Conservation (phyloP, 2,888 invertebrate genomes). For the Sthenelais limicola region DNA sequence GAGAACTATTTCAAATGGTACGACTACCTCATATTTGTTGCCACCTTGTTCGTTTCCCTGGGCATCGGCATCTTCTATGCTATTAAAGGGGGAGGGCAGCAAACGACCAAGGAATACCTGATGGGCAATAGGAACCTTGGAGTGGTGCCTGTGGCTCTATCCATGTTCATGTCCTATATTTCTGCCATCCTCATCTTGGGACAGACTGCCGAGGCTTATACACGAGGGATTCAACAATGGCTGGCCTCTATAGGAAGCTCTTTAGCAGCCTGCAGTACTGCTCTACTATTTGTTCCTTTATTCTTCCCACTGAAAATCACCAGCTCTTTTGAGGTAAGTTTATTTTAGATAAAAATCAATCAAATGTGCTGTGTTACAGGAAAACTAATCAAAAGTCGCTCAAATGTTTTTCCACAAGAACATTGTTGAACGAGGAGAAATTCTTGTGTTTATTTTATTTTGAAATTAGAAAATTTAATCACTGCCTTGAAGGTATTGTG, state of each 20-base stretch:
- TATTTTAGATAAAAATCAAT: too few relatives aligned
- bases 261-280: slow-evolving; percentile 16
- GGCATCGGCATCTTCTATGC: slow-evolving; percentile 45
- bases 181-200: slow-evolving; percentile 48
- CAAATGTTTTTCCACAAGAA: too few relatives aligned
- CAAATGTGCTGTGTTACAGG: too few relatives aligned
- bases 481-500: too few relatives aligned
- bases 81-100: slow-evolving; percentile 39
- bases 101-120: slow-evolving; percentile 46
- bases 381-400: too few relatives aligned
- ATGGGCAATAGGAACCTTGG: slow-evolving; percentile 43
- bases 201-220: slow-evolving; percentile 46
- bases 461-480: too few relatives aligned
- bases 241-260: slow-evolving; percentile 42
- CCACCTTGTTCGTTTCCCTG: slow-evolving; percentile 40
- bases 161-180: slow-evolving; percentile 48
- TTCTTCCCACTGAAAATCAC: slow-evolving; percentile 35
- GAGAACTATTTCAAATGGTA: slow-evolving; percentile 46
- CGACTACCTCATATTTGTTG: slow-evolving; percentile 44
- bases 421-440: too few relatives aligned
- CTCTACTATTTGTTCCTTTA: slow-evolving; percentile 30
- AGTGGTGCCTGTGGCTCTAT: slow-evolving; percentile 45
- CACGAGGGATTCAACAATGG: slow-evolving; percentile 41
- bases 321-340: slow-evolving; percentile 40
- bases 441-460: too few relatives aligned